These are phyloP conservation scores for Spicauda simplicius DNA, from an alignment of 2,888 invertebrate genomes.

Conservation along the genomic window DNA sequence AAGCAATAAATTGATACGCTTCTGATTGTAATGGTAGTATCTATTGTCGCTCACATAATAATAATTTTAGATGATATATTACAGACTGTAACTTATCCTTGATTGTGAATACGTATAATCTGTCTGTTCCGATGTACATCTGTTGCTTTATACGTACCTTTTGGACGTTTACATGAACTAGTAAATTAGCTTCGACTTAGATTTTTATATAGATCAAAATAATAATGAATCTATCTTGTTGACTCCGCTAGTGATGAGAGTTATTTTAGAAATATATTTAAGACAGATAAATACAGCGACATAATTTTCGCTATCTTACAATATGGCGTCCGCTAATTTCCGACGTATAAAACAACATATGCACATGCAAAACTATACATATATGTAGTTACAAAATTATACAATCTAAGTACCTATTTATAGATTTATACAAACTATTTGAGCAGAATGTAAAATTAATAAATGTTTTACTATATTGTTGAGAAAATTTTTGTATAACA, in stretches of 20 bases:
- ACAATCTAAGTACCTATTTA: slow-evolving; percentile 42
- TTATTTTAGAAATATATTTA: too few species aligned
- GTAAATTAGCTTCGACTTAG: neutral
- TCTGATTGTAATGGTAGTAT: slow-evolving; percentile 18
- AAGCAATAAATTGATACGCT: slow-evolving; percentile 40
- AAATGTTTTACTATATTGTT: slow-evolving; percentile 69
- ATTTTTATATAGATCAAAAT: neutral
- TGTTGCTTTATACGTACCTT: neutral
- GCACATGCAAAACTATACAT: slow-evolving; percentile 37
- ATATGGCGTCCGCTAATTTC: neutral
- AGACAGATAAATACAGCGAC: neutral
- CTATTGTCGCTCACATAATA: slow-evolving; percentile 28
- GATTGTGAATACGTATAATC: slow-evolving; percentile 34
- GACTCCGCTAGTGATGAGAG: too few species aligned
- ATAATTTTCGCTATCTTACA: neutral
- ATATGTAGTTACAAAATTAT: slow-evolving; percentile 42
- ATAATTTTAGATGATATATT: slow-evolving; percentile 30
- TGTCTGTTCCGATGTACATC: slow-evolving; percentile 11
- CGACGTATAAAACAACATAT: neutral
- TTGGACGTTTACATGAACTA: neutral
- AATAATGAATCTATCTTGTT: too few species aligned
- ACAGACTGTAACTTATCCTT: slow-evolving; percentile 23
- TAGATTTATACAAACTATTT: slow-evolving; percentile 54
- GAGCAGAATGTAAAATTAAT: slow-evolving; percentile 54
- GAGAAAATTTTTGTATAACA: slow-evolving; percentile 69